Evolutionary conservation across 2,797 vertebrate genomes (phyloP), one percentile per base, ranked within the genome.

Genomic region (Amphiprion clarkii): DNA sequence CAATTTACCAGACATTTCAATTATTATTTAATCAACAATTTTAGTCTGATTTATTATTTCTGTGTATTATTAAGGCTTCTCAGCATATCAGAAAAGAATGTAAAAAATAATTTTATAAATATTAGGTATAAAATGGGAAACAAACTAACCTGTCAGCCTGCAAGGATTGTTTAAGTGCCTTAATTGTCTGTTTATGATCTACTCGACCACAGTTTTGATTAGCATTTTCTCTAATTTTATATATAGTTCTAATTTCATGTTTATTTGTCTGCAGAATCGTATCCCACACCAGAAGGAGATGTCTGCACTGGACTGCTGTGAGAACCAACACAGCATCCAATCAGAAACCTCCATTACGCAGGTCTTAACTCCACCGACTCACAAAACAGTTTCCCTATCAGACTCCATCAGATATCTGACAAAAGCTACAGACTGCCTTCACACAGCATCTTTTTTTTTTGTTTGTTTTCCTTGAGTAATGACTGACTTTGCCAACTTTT

Each of bases 361-460:
- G 88, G 83, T 89, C 63, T 61, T 31, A 57, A 64, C 66, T 74
- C 44, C 69, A n/a, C 40, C 52, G 9, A 12, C 66, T 54, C 71
- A 8, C 68, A 55, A 2, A 39, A 53, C 14, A 46, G 13, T 52
- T 31, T 49, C 59, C n/a, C 14, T 2, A 48, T 48, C 63, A 58
- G 56, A 55, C 44, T 48, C 60, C 33, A 10, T 58, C 29, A 44
- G 25, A 62, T 6, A 42, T 60, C 46, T 6, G 25, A 71, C 53
- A 39, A 11, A 48, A 36, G 52, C 16, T 11, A 36, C 66, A 74
- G 59, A 64, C 77, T 49, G 29, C 64, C 54, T 49, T 74, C 31
- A 61, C 46, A 44, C 44, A 13, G 54, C 16, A 4, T 46, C 13
- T 19, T 14, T 54, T 6, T 59, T 33, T 40, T 31, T 49, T 31